A percentile compares a stretch with the other conserved stretches of the same genome.
phyloP scores from a whole-genome alignment of 2,113 vertebrate genomes.

The Lates calcarifer region DNA sequence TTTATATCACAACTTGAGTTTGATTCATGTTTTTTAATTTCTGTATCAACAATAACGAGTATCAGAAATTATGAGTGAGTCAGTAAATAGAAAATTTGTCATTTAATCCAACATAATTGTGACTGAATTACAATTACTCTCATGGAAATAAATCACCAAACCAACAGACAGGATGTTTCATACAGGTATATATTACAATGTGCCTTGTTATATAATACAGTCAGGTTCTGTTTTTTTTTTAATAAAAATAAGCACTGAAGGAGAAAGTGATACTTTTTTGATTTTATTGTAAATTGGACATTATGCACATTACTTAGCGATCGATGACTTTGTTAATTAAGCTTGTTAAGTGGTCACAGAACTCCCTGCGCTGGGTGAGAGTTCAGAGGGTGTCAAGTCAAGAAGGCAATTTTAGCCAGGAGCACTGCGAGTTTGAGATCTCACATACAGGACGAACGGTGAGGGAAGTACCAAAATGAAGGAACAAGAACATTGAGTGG shows the following conservation, averaged over 20 bases:
- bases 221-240: slow-evolving; percentile 85
- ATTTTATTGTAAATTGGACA: slow-evolving; percentile 86
- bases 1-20: not conserved
- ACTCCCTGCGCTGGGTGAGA: slow-evolving; percentile 53
- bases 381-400: slow-evolving; percentile 54
- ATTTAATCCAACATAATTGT: slow-evolving; percentile 93
- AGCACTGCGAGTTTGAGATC: slow-evolving; percentile 51
- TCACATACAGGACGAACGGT: slow-evolving; percentile 35
- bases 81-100: slow-evolving; percentile 92
- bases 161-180: slow-evolving; percentile 91
- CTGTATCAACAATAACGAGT: not conserved
- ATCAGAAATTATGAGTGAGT: slow-evolving; percentile 71
- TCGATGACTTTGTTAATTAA: slow-evolving; percentile 76
- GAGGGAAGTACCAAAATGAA: slow-evolving; percentile 68
- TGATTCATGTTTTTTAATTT: not conserved
- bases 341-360: slow-evolving; percentile 68
- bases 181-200: slow-evolving; percentile 97
- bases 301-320: slow-evolving; percentile 77
- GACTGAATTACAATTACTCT: slow-evolving; percentile 93
- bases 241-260: slow-evolving; percentile 90
- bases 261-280: slow-evolving; percentile 66
- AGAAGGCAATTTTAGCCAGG: slow-evolving; percentile 54
- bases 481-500: slow-evolving; percentile 64
- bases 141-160: slow-evolving; percentile 90
- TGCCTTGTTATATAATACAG: slow-evolving; percentile 95